A percentile compares a stretch with the other conserved stretches of the same genome.
Conservation (phyloP, 2,888 invertebrate genomes). For the Drosophila kuntzei region DNA sequence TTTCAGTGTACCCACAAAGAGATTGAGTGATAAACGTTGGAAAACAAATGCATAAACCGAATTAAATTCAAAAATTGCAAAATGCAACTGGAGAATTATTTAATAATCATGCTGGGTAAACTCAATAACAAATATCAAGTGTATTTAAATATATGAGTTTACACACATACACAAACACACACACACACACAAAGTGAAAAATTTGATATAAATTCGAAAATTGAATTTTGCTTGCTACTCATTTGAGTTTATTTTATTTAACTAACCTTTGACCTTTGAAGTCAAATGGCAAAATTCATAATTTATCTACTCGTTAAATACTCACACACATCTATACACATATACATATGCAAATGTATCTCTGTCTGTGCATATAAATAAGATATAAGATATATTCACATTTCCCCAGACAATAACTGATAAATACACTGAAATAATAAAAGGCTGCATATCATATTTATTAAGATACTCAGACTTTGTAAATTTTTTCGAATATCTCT, state of each 20-base stretch:
- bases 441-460: background rate
- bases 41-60: constrained; percentile 56
- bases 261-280: constrained; percentile 24
- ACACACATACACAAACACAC: background rate
- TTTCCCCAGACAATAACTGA: constrained; percentile 7
- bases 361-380: background rate
- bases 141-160: constrained; percentile 8
- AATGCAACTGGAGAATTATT: constrained; percentile 55
- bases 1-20: too few species aligned
- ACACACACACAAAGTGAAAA: background rate
- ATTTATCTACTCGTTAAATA: constrained; percentile 10
- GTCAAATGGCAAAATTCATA: constrained; percentile 12
- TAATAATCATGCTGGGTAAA: constrained; percentile 35
- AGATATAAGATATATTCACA: background rate
- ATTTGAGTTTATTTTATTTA: constrained; percentile 18
- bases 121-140: constrained; percentile 28
- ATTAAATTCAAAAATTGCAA: constrained; percentile 59
- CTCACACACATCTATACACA: background rate
- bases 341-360: background rate
- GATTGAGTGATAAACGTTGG: constrained; percentile 25
- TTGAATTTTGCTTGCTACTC: constrained; percentile 16
- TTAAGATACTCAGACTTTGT: too few species aligned
- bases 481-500: too few species aligned
- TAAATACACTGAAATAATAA: background rate
- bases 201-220: constrained; percentile 1